phyloP scores from a whole-genome alignment of 2,113 vertebrate species.

The Puffinus mauretanicus region DNA sequence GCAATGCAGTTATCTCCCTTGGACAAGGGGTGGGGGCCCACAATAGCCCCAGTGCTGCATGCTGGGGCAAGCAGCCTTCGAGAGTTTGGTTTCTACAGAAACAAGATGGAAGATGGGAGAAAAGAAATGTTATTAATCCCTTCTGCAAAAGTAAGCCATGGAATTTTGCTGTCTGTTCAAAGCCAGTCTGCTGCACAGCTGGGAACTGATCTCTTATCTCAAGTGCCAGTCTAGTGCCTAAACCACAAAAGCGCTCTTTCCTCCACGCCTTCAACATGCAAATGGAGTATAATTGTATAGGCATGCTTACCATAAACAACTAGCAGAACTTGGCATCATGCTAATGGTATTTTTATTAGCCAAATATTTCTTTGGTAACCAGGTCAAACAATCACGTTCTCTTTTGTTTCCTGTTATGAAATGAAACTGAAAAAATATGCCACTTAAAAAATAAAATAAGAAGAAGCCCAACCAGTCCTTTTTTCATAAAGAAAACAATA shows the following conservation, averaged over 20 bases:
- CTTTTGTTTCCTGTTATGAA: constrained; percentile 72
- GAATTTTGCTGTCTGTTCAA: constrained; percentile 34
- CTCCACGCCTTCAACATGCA: neutral
- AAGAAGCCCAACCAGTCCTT: constrained; percentile 31
- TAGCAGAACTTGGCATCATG: constrained; percentile 35
- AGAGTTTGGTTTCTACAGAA: neutral
- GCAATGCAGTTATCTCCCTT: neutral
- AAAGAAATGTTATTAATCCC: constrained; percentile 2
- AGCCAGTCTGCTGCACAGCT: constrained; percentile 52
- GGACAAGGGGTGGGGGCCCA: neutral
- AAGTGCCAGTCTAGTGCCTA: constrained; percentile 61
- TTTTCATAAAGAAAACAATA: constrained; percentile 58
- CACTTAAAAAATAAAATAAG: constrained; percentile 61
- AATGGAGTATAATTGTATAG: constrained; percentile 42
- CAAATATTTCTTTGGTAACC: constrained; percentile 59
- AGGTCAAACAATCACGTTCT: constrained; percentile 69
- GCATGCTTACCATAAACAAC: constrained; percentile 52
- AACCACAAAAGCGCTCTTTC: constrained; percentile 15
- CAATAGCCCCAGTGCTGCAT: rapidly evolving
- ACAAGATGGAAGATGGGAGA: neutral
- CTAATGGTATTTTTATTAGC: constrained; percentile 54
- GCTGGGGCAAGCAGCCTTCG: rapidly evolving
- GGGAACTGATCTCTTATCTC: constrained; percentile 55
- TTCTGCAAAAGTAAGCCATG: neutral
- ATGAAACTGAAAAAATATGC: constrained; percentile 65